Evolutionary conservation across 2,797 vertebrate genomes (phyloP).

Genomic region (Lophius americanus): DNA sequence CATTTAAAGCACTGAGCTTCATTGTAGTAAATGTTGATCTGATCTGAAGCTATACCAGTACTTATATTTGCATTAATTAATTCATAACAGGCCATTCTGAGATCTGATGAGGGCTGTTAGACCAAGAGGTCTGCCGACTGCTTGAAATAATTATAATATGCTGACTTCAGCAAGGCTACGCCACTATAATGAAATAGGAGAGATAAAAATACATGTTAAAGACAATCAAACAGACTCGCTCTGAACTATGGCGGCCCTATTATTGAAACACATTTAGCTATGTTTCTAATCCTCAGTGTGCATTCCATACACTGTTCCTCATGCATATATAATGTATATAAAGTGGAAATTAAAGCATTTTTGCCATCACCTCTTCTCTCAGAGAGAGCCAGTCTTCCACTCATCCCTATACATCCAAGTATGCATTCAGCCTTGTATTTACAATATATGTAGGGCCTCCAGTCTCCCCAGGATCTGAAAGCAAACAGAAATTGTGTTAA

Average conservation of each 20-base stretch:
- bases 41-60: too few species aligned
- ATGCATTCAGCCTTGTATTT: constrained; percentile 32
- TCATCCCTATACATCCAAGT: constrained; percentile 33
- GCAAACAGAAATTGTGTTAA: constrained; percentile 57
- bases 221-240: not conserved
- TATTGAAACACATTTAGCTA: not conserved
- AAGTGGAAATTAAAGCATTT: not conserved
- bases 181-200: not conserved
- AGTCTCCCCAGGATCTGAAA: constrained; percentile 59
- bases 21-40: too few species aligned
- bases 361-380: constrained; percentile 6
- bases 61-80: too few species aligned
- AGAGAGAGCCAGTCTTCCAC: not conserved
- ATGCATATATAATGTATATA: constrained; percentile 1
- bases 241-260: constrained; percentile 7
- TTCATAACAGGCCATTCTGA: too few species aligned
- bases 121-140: too few species aligned
- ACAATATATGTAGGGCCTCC: constrained; percentile 42
- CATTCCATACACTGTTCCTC: not conserved
- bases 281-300: not conserved
- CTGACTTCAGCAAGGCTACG: too few species aligned
- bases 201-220: constrained; percentile 9
- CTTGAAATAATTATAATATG: too few species aligned
- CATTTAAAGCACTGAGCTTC: too few species aligned
- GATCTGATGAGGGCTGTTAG: too few species aligned